These are phyloP conservation scores for Gavia stellata DNA, from an alignment of 2,113 vertebrate genomes.

Conservation along the genomic window DNA sequence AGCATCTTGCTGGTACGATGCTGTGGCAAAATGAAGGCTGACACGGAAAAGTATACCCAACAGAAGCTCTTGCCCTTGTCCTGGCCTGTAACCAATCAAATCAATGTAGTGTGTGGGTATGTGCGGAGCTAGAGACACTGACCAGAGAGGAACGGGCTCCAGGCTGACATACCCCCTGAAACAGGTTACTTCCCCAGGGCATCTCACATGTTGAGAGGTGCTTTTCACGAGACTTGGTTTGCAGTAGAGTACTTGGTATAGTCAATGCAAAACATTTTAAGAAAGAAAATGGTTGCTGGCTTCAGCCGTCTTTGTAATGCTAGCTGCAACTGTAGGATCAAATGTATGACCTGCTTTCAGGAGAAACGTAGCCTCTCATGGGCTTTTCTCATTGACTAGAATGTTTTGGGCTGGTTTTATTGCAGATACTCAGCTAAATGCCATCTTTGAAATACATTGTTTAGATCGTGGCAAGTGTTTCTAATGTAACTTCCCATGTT, in stretches of 20 bases:
- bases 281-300: not conserved
- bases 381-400: not conserved
- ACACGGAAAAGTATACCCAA: not conserved
- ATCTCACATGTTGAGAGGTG: accelerated
- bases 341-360: not conserved
- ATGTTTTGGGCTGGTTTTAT: not conserved
- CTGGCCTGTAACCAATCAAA: not conserved
- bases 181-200: no score
- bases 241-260: not conserved
- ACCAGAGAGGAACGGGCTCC: not conserved
- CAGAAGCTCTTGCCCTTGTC: not conserved
- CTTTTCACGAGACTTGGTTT: not conserved
- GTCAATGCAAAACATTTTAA: not conserved
- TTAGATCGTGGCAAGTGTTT: not conserved
- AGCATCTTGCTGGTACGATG: not conserved
- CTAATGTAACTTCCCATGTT: not conserved
- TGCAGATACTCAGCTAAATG: not conserved
- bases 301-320: not conserved
- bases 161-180: no score
- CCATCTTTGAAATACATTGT: not conserved
- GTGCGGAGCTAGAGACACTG: not conserved
- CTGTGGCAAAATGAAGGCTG: not conserved
- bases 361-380: accelerated
- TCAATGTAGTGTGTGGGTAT: no score
- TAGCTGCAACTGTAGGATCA: not conserved